Evolutionary conservation across 35 echinoderm and acorn worm species (phyloP).

Genomic region (Patiria miniata): DNA sequence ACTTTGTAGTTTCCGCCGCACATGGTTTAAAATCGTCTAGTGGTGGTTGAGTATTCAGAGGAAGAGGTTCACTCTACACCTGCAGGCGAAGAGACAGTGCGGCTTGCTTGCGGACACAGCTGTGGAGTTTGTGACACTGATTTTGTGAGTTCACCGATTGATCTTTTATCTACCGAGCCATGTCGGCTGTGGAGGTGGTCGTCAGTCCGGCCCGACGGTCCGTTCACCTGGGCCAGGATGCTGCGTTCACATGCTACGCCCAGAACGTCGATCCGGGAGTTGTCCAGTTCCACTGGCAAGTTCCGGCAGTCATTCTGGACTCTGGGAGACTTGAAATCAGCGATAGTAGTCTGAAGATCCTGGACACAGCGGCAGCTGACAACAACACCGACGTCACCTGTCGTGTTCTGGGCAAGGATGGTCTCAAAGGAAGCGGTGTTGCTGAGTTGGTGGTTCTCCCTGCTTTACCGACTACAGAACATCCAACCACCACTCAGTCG

Average conservation of each 20-base stretch:
- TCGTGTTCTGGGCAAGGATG: background rate
- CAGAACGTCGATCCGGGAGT: background rate
- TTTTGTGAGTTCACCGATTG: too few species aligned
- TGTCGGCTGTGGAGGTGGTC: background rate
- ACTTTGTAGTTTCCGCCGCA: too few species aligned
- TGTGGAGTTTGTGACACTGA: too few species aligned
- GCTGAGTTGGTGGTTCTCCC: constrained; percentile 2
- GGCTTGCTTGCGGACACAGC: too few species aligned
- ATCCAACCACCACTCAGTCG: background rate
- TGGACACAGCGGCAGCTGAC: background rate
- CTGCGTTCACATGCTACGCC: background rate
- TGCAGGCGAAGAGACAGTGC: too few species aligned
- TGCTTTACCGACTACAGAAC: background rate
- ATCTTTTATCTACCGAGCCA: background rate
- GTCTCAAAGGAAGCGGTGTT: background rate
- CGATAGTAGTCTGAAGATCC: background rate
- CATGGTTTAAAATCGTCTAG: too few species aligned
- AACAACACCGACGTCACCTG: constrained; percentile 11
- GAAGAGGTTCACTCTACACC: too few species aligned
- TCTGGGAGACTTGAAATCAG: background rate
- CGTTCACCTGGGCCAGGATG: constrained; percentile 1
- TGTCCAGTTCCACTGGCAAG: background rate
- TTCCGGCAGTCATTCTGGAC: background rate
- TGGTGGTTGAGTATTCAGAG: too few species aligned
- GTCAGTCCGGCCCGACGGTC: background rate